A percentile compares a stretch with the other conserved stretches of the same genome.
These are phyloP conservation scores for Drosophila merina DNA, from an alignment of 2,888 invertebrate genomes.

Conservation along the genomic window DNA sequence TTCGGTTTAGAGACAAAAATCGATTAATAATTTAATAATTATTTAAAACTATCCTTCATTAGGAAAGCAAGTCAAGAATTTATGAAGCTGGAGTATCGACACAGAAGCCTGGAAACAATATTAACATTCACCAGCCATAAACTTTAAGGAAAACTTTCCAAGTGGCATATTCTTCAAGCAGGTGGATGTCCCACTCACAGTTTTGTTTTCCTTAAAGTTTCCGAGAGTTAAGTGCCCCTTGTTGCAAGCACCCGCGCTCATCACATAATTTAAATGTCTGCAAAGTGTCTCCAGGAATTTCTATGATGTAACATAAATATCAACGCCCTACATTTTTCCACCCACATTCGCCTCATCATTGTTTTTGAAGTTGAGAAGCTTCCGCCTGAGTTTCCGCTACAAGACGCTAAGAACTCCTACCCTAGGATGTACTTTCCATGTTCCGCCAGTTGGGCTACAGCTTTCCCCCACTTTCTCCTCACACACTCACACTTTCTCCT, in stretches of 20 bases:
- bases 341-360: conserved; percentile 18
- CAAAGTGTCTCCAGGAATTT: conserved; percentile 46
- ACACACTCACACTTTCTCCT: background rate
- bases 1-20: too few species aligned
- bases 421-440: conserved; percentile 10
- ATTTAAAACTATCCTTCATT: too few species aligned
- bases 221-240: conserved; percentile 12
- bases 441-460: background rate
- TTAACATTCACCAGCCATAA: background rate
- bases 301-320: conserved; percentile 38
- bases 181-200: conserved; percentile 30
- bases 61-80: too few species aligned
- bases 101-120: too few species aligned
- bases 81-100: too few species aligned
- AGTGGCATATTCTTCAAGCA: background rate
- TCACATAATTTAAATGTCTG: conserved; percentile 45
- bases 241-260: conserved; percentile 3
- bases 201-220: conserved; percentile 19
- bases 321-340: conserved; percentile 12
- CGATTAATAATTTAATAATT: too few species aligned
- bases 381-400: conserved; percentile 64
- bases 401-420: conserved; percentile 24
- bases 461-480: conserved; percentile 15
- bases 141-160: background rate
- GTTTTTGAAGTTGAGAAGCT: conserved; percentile 49